phyloP scores from a whole-genome alignment of 2,888 invertebrate species.

The Metallyticus violacea region DNA sequence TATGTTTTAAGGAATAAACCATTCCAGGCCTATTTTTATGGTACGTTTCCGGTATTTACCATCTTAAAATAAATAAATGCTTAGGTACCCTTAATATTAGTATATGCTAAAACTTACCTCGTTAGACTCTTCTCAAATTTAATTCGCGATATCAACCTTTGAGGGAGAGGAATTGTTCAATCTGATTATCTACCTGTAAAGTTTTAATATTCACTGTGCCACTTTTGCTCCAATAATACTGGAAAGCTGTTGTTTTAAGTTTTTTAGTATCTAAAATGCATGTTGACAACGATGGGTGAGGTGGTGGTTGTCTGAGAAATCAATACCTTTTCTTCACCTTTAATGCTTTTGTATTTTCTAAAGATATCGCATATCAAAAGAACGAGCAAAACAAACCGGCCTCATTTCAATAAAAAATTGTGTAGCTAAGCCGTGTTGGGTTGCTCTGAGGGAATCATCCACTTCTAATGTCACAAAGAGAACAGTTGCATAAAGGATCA shows the following conservation, averaged over 20 bases:
- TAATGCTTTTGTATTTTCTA: neutral
- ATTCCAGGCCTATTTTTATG: no score
- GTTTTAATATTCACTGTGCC: neutral
- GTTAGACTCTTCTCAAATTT: no score
- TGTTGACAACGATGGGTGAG: no score
- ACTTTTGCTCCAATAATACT: neutral
- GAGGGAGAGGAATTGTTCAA: no score
- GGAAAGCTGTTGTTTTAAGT: neutral
- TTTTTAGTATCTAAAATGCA: neutral
- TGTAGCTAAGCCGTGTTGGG: neutral
- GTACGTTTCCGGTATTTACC: no score
- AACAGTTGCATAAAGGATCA: neutral
- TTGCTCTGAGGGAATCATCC: neutral
- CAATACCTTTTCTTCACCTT: neutral
- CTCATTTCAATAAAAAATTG: neutral
- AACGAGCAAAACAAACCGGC: neutral
- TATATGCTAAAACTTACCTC: no score
- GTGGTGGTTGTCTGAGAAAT: neutral
- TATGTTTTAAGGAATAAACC: no score
- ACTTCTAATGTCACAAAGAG: neutral
- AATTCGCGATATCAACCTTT: no score
- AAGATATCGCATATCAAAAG: neutral
- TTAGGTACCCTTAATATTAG: no score
- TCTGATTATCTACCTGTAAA: neutral
- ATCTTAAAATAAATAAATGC: no score